Evolutionary conservation across 2,113 vertebrate genomes (phyloP).

Genomic region (Xerus inauris): DNA sequence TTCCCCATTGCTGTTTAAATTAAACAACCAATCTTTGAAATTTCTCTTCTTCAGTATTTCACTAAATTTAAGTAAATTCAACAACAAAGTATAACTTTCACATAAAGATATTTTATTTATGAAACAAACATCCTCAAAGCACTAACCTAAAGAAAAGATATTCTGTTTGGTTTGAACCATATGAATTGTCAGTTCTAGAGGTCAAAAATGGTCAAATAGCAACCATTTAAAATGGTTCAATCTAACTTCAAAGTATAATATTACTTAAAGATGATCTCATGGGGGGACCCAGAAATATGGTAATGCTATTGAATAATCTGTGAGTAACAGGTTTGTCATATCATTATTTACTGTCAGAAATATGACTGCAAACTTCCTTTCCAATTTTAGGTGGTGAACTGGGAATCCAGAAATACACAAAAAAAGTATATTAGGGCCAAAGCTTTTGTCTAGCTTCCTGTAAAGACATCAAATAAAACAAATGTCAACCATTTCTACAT

Average conservation of each 20-base stretch:
- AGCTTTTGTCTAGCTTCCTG: not conserved
- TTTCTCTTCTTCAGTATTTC: constrained; percentile 18
- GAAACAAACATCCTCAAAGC: constrained; percentile 23
- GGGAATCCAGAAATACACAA: not conserved
- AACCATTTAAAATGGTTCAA: constrained; percentile 39
- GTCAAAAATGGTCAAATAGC: not conserved
- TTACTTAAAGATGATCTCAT: constrained; percentile 22
- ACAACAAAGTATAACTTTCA: constrained; percentile 52
- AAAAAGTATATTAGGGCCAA: not conserved
- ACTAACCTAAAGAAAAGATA: constrained; percentile 1
- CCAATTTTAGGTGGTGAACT: constrained; percentile 21
- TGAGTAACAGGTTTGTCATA: not conserved
- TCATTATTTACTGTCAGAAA: constrained; percentile 45
- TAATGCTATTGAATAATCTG: not conserved
- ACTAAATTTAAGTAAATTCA: constrained; percentile 59
- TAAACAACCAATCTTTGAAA: constrained; percentile 51
- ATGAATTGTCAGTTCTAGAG: constrained; percentile 6
- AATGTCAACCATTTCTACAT: constrained; percentile 46
- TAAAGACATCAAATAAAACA: constrained; percentile 35
- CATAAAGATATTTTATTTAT: constrained; percentile 12
- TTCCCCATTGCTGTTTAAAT: constrained; percentile 43
- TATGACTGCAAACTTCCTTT: constrained; percentile 38
- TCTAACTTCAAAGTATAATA: constrained; percentile 24
- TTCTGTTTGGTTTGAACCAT: not conserved
- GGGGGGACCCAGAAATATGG: not conserved